Evolutionary conservation across 1,140 invertebrate species (phyloP).

Genomic region (Drosophila arizonae): DNA sequence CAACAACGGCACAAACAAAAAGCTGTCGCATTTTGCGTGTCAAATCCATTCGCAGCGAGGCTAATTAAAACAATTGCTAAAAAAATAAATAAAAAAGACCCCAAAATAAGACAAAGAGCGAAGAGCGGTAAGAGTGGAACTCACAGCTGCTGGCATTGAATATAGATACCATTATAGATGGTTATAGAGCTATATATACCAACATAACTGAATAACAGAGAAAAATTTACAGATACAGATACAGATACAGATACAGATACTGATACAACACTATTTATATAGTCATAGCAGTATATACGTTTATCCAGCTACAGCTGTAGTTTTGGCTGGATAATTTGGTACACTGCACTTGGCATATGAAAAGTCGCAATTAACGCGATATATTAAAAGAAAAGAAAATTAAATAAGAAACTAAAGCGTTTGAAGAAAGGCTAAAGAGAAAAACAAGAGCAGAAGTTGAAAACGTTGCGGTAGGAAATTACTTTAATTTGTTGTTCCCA

Average conservation of each 20-base stretch:
- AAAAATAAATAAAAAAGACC: constrained; percentile 14
- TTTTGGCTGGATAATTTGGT: constrained; percentile 37
- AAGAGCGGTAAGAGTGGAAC: constrained; percentile 23
- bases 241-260: no score
- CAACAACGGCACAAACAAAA: constrained; percentile 27
- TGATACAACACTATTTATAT: no score
- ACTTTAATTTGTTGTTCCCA: constrained; percentile 77
- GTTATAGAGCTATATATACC: no score
- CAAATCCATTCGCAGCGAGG: constrained; percentile 45
- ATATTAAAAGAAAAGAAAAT: constrained; percentile 34
- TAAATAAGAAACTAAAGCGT: constrained; percentile 10
- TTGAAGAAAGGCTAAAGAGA: constrained; percentile 36
- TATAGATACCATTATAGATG: neutral
- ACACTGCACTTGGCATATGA: constrained; percentile 62
- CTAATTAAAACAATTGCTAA: constrained; percentile 55
- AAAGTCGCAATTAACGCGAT: constrained; percentile 63
- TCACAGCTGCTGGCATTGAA: constrained; percentile 23
- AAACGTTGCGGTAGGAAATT: constrained; percentile 78
- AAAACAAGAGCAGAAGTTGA: constrained; percentile 47
- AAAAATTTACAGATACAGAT: no score
- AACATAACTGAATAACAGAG: no score
- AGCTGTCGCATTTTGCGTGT: constrained; percentile 46
- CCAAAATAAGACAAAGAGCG: neutral
- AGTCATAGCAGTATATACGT: no score
- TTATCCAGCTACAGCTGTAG: no score